phyloP scores from a whole-genome alignment of 2,113 vertebrate genomes.

The Thalassoma bifasciatum region DNA sequence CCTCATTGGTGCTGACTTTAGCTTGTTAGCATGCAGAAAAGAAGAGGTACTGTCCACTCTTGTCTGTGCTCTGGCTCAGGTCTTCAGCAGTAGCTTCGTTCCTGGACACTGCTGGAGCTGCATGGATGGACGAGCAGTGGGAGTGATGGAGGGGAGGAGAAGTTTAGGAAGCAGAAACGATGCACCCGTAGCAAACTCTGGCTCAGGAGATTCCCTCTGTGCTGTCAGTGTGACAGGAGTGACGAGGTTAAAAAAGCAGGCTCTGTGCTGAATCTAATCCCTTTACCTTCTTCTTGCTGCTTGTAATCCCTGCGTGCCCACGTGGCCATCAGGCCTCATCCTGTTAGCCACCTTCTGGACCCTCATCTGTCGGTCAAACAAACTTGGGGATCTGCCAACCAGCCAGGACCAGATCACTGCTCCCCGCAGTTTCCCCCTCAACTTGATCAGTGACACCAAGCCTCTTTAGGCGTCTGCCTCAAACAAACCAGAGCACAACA shows the following conservation, averaged over 20 bases:
- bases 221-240: slow-evolving; percentile 78
- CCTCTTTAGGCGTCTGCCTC: slow-evolving; percentile 17
- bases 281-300: slow-evolving; percentile 88
- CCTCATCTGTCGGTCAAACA: slow-evolving; percentile 83
- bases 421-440: slow-evolving; percentile 16
- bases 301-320: slow-evolving; percentile 90
- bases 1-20: slow-evolving; percentile 33
- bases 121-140: slow-evolving; percentile 52
- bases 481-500: neutral
- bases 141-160: slow-evolving; percentile 23
- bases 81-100: slow-evolving; percentile 42
- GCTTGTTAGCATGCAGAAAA: slow-evolving; percentile 38
- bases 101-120: slow-evolving; percentile 50
- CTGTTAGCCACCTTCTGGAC: slow-evolving; percentile 92
- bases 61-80: slow-evolving; percentile 20
- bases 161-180: slow-evolving; percentile 10
- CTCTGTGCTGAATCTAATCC: slow-evolving; percentile 88
- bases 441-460: slow-evolving; percentile 19
- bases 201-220: slow-evolving; percentile 23
- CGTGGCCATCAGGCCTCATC: slow-evolving; percentile 90
- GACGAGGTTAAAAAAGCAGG: slow-evolving; percentile 85
- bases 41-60: slow-evolving; percentile 23
- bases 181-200: slow-evolving; percentile 30
- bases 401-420: slow-evolving; percentile 22
- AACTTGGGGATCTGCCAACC: slow-evolving; percentile 58